Evolutionary conservation across 2,888 invertebrate genomes (phyloP), one percentile per base, ranked within the genome.

Genomic region (Drosophila mayaguana): DNA sequence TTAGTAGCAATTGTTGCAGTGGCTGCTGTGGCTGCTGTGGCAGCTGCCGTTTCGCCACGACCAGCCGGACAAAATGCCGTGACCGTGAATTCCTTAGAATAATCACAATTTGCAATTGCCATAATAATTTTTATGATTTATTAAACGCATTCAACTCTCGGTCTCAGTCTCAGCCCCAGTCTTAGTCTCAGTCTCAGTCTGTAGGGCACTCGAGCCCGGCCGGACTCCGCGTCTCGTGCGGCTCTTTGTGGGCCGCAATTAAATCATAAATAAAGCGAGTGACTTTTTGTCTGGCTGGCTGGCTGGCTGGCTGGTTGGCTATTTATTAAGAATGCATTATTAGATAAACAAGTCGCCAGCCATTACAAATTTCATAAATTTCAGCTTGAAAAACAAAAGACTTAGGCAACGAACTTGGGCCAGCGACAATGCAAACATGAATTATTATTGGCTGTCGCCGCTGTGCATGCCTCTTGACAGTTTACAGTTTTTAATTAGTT

Each of bases 81-180:
- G 85, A 86, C 85, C 85, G 88, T 86, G 85, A 86, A 86, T 88
- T 83, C 60, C 75, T 73, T 75, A 69, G 73, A 77, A 85, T 82
- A 83, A 78, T 62, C 75, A 63, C 63, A 70, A 88, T 84, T 84
- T 85, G 81, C 88, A 83, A 85, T 84, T 86, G 87, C 83, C 87
- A 87, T 88, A 85, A 85, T 82, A 81, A 67, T 59, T 38, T 59
- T 59, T 59, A 59, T 59, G 59, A 59, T 59, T 59, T 59, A 59
- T 59, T 59, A 59, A 59, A 59, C 59, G 59, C 59, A 84, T 82
- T 85, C 85, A 76, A 75, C 79, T 75, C 55, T 18, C 18, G 43
- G 67, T 36, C 28, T n/a, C 63, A 62, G 63, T 64, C 68, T 48
- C 11, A 1, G 11, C 8, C 28, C 2, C 28, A 28, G 28, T 28